These are phyloP conservation scores for Netelia virgata DNA, from an alignment of 2,888 invertebrate genomes.

Conservation along the genomic window DNA sequence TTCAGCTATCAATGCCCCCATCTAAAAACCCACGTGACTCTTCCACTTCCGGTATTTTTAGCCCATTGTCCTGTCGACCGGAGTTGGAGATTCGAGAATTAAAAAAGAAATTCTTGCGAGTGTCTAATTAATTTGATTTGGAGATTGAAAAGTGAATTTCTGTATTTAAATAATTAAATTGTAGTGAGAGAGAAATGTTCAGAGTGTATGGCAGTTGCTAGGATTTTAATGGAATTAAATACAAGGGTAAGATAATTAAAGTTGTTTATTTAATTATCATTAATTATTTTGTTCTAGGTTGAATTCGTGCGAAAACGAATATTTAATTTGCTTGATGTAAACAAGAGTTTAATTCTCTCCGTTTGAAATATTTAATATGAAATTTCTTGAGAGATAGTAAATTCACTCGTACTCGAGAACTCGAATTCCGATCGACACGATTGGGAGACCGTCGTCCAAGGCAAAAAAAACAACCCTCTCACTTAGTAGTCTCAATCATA, in stretches of 20 bases:
- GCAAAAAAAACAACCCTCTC: constrained; percentile 9
- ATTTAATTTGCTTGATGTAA: no score
- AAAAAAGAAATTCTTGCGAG: not conserved
- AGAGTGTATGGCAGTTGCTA: no score
- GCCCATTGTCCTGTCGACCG: constrained; percentile 23
- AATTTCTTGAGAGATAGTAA: not conserved
- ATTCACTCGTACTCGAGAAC: not conserved
- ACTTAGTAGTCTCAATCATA: constrained; percentile 54
- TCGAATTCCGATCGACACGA: constrained; percentile 55
- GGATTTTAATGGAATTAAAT: no score
- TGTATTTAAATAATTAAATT: no score
- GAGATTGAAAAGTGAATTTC: no score
- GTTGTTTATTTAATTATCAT: no score
- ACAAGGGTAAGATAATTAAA: no score
- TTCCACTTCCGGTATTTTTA: constrained; percentile 46
- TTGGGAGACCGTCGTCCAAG: not conserved
- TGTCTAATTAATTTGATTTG: no score
- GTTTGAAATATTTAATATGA: not conserved
- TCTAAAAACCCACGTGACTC: constrained; percentile 10
- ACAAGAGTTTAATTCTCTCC: no score
- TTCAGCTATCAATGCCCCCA: constrained; percentile 28
- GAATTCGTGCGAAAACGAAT: no score
- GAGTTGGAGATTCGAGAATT: not conserved
- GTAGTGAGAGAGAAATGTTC: no score
- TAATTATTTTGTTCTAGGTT: no score